Base-by-base conservation (phyloP, 35 echinoderm and acorn worm genomes). In the Apostichopus parvimensis region DNA sequence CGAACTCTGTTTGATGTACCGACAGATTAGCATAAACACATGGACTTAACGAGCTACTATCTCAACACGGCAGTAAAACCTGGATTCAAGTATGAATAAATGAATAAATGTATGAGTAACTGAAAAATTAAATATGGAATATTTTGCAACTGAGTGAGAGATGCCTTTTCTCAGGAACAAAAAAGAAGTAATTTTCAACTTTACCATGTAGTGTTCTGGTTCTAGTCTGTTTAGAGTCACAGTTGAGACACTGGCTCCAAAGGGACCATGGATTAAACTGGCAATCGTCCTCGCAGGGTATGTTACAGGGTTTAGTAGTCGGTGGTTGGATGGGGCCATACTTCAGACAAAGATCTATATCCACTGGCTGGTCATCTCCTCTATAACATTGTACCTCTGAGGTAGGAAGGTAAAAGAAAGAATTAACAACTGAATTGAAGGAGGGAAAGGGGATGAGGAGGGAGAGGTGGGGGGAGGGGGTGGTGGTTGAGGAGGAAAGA, bases 211-310 rank as follows among this genome's bases (percentile, higher is more conserved):
- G 61, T n/a, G 82, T 91, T 65, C 96, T 82, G 34, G 58, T 93
- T 18, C 96, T 73, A 9, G 77, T 95, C 78, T 93, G 92, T 18
- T 62, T 72, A 10, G 92, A 92, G 13, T n/a, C 75, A 65, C 96
- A 98, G 11, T 45, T 93, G 6, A 64, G 34, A 21, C 97, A 98
- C 18, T 91, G 90, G 25, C 85, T 91, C 94, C 94, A 98, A 28
- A 64, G 93, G 3, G 88, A 76, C 97, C 97, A 98, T 1, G 87
- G 83, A 21, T 90, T 92, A 17, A 98, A 84, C 15, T 77, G 28
- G 68, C 97, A 98, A 56, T 96, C 97, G 66, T 95, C 93, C 18
- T 77, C 83, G 79, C 97, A 98, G 55, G 87, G 86, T 77, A 94
- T 75, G 20, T 84, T 77, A 79, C 97, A 98, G 45, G 85, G 77